phyloP scores from a whole-genome alignment of 2,888 invertebrate species.

The Prenolepis imparis region DNA sequence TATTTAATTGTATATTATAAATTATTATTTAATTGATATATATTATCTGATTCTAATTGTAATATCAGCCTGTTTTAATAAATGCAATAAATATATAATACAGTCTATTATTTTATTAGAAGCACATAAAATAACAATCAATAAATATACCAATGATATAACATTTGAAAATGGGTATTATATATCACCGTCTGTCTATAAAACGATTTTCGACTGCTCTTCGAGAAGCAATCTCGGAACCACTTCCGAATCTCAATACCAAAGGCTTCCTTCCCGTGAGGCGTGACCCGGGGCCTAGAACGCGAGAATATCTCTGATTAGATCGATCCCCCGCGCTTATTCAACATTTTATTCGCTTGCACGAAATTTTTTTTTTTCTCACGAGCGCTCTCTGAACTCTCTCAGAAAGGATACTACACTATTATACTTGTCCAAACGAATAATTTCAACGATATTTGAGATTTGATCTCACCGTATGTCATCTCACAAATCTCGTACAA shows the following conservation, averaged over 20 bases:
- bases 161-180: conserved; percentile 16
- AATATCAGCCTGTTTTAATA: background rate
- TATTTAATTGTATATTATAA: background rate
- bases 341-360: conserved; percentile 19
- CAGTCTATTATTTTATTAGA: background rate
- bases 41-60: background rate
- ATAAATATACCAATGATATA: conserved; percentile 8
- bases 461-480: background rate
- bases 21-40: background rate
- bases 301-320: conserved; percentile 25
- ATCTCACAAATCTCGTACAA: background rate
- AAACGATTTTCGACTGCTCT: conserved; percentile 39
- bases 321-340: conserved; percentile 45
- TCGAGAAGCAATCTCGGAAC: conserved; percentile 36
- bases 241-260: conserved; percentile 51
- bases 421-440: background rate
- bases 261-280: conserved; percentile 39
- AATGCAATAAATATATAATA: background rate
- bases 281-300: background rate
- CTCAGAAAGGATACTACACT: background rate
- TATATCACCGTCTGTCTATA: conserved; percentile 34
- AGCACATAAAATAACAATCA: background rate
- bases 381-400: background rate
- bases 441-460: background rate
- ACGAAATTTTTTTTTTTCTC: conserved; percentile 3